A percentile compares a stretch with the other conserved stretches of the same genome.
phyloP scores from a whole-genome alignment of 2,888 invertebrate species.

The Orthonychiurus folsomi region DNA sequence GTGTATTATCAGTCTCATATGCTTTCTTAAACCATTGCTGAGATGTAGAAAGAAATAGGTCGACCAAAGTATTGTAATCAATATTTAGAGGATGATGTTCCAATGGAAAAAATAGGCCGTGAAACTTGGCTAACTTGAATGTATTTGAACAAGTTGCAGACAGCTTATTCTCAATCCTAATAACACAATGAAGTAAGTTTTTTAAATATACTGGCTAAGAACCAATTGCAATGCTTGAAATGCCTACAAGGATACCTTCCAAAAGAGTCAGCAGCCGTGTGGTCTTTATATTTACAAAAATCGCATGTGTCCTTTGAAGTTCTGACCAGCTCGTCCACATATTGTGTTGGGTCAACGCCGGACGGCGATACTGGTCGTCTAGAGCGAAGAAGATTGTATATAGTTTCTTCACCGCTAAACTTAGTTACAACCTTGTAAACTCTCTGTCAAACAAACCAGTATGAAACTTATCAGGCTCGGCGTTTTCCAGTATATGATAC shows the following conservation, averaged over 20 bases:
- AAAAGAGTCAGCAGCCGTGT: conserved; percentile 45
- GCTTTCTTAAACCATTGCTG: conserved; percentile 44
- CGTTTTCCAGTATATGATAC: not conserved
- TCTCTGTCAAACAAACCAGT: conserved; percentile 21
- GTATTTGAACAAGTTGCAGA: conserved; percentile 46
- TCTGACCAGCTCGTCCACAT: conserved; percentile 41
- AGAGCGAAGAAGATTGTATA: conserved; percentile 39
- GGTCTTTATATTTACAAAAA: conserved; percentile 43
- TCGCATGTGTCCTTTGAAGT: conserved; percentile 43
- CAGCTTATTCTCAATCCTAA: conserved; percentile 42
- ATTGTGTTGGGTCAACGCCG: conserved; percentile 28
- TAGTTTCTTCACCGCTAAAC: conserved; percentile 35
- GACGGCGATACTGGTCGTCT: conserved; percentile 35
- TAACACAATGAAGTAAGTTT: conserved; percentile 7
- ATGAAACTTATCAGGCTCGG: conserved; percentile 2
- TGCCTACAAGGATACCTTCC: conserved; percentile 41
- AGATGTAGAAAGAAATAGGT: conserved; percentile 43
- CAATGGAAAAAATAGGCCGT: conserved; percentile 44
- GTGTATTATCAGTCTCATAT: conserved; percentile 37
- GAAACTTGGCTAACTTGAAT: conserved; percentile 46
- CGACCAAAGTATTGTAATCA: conserved; percentile 42
- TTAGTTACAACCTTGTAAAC: conserved; percentile 36
- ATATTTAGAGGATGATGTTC: conserved; percentile 45
- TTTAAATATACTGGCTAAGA: not conserved
- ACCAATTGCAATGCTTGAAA: not conserved